Conservation (phyloP, 2,113 vertebrate genomes). For the Callithrix jacchus region DNA sequence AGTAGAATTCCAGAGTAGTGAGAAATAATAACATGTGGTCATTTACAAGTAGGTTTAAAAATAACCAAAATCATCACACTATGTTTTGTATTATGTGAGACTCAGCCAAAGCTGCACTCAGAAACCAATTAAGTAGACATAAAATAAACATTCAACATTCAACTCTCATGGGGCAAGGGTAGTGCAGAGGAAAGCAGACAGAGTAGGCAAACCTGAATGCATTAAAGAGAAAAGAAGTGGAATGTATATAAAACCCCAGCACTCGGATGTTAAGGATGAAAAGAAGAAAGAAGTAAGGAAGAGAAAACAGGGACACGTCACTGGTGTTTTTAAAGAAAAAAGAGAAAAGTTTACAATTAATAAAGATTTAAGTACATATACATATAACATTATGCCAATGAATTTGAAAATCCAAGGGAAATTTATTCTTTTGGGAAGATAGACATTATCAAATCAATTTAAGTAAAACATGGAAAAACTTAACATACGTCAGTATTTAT, state of each 20-base stretch:
- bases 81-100: not conserved
- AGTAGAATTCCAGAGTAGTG: not conserved
- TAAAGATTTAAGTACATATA: not conserved
- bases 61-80: not conserved
- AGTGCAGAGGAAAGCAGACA: not conserved
- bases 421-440: not conserved
- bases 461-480: not conserved
- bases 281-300: not conserved
- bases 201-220: not conserved
- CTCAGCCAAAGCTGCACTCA: not conserved
- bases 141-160: not conserved
- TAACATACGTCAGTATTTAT: not conserved
- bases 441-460: slow-evolving; percentile 15
- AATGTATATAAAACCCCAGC: not conserved
- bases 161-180: rapidly evolving
- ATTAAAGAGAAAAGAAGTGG: not conserved
- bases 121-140: not conserved
- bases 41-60: not conserved
- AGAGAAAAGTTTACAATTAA: not conserved
- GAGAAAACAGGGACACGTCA: not conserved
- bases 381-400: not conserved
- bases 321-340: not conserved
- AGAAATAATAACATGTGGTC: not conserved
- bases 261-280: not conserved
- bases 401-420: not conserved